Conservation (phyloP, 2,113 vertebrate genomes). For the Centropus unirufus region DNA sequence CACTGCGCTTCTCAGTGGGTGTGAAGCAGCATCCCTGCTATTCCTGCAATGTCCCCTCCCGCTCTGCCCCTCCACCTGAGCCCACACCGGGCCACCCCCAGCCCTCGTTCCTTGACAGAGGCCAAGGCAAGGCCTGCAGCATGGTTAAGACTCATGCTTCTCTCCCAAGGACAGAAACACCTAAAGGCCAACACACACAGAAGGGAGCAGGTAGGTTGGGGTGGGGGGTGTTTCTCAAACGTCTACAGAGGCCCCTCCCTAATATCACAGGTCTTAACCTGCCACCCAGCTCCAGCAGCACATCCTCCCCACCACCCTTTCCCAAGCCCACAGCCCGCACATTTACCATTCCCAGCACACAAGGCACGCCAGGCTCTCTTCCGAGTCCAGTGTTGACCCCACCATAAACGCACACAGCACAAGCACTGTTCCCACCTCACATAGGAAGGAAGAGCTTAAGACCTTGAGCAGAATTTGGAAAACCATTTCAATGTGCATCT, state of each 20-base stretch:
- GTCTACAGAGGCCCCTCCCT: too few relatives aligned
- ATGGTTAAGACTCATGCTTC: background rate
- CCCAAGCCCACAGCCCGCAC: background rate
- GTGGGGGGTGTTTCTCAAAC: background rate
- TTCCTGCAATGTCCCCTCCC: fast-evolving
- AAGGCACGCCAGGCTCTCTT: background rate
- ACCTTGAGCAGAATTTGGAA: background rate
- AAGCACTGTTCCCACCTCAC: background rate
- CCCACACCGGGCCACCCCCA: background rate
- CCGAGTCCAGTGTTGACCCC: background rate
- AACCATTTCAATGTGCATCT: background rate
- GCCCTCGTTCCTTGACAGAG: background rate
- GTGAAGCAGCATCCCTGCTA: background rate
- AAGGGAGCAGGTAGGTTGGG: background rate
- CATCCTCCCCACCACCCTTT: background rate
- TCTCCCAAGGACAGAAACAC: background rate
- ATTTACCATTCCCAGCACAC: fast-evolving
- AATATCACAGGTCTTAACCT: background rate
- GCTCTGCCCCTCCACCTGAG: background rate
- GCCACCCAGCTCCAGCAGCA: background rate
- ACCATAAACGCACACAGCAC: background rate
- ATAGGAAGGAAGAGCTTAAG: background rate
- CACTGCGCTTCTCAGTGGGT: fast-evolving
- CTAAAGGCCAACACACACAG: background rate
- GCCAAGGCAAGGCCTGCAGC: background rate